A percentile compares a stretch with the other conserved stretches of the same genome.
Evolutionary conservation across 2,797 vertebrate genomes (phyloP).

Genomic region (Lacerta bilineata): DNA sequence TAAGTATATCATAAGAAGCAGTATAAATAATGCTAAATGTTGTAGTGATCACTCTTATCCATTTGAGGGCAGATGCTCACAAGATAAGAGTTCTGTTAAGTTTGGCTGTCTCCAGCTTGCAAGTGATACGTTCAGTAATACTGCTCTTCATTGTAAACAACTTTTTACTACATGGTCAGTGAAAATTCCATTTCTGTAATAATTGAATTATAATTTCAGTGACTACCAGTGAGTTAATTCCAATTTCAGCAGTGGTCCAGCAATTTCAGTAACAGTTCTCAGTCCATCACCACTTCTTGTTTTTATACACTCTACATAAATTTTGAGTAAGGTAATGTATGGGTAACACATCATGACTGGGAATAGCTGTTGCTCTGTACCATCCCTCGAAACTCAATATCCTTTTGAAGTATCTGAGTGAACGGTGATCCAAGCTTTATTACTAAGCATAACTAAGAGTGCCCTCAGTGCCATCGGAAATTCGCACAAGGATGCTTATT

Average conservation of each 20-base stretch:
- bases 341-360: not conserved
- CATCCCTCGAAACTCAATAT: not conserved
- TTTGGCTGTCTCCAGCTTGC: not conserved
- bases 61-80: conserved; percentile 77
- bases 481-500: not conserved
- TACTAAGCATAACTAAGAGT: not conserved
- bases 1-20: not conserved
- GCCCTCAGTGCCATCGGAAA: not conserved
- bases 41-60: conserved; percentile 72
- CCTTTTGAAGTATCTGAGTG: not conserved
- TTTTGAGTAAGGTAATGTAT: not conserved
- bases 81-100: not conserved
- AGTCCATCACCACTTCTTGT: not conserved
- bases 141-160: not conserved
- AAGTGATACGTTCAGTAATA: not conserved
- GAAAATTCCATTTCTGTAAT: not conserved
- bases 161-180: not conserved
- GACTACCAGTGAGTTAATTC: not conserved
- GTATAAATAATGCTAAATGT: conserved; percentile 20
- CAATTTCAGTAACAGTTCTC: not conserved
- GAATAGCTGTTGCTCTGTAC: not conserved
- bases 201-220: not conserved
- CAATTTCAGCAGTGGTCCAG: not conserved
- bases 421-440: not conserved
- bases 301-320: not conserved